Percentiles rank a stretch among this genome's conserved stretches.
Conservation (phyloP, 1,140 invertebrate genomes). For the Radopholus similis region DNA sequence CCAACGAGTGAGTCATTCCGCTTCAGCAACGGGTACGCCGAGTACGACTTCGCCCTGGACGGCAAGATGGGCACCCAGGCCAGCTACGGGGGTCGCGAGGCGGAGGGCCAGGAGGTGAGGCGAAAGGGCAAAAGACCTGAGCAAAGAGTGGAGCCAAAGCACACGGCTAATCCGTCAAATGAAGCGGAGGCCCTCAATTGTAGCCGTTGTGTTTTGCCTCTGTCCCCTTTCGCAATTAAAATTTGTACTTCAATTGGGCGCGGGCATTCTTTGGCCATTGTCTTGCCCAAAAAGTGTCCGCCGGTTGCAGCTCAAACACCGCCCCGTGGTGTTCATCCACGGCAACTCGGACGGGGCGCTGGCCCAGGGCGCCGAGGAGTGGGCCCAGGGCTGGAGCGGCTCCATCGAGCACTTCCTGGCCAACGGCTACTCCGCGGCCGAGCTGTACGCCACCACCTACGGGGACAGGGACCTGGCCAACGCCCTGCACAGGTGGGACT, state of each 20-base stretch:
- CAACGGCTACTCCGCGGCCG: constrained; percentile 39
- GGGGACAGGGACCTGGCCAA: constrained; percentile 36
- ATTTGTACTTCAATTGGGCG: too few species aligned
- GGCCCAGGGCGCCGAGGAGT: constrained; percentile 17
- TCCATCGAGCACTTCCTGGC: constrained; percentile 34
- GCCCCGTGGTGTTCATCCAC: constrained; percentile 41
- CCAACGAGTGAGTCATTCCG: too few species aligned
- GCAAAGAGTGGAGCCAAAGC: too few species aligned
- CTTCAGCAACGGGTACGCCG: constrained; percentile 19
- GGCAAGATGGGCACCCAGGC: constrained; percentile 10
- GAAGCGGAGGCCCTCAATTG: not conserved
- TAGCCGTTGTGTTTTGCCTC: not conserved
- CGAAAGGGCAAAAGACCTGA: too few species aligned
- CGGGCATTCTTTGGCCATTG: too few species aligned
- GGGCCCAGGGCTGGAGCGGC: constrained; percentile 28
- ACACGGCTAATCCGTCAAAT: not conserved
- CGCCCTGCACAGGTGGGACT: constrained; percentile 3
- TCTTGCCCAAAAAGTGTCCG: too few species aligned
- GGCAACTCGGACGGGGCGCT: constrained; percentile 42
- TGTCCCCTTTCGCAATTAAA: not conserved
- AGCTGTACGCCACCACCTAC: constrained; percentile 48
- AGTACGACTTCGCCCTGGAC: constrained; percentile 1
- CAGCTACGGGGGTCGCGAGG: constrained; percentile 4
- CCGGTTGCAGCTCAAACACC: constrained; percentile 17
- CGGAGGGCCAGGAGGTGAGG: not conserved